A percentile compares a stretch with the other conserved stretches of the same genome.
Conservation (phyloP, 2,113 vertebrate species). For the Brachionichthys hirsutus region DNA sequence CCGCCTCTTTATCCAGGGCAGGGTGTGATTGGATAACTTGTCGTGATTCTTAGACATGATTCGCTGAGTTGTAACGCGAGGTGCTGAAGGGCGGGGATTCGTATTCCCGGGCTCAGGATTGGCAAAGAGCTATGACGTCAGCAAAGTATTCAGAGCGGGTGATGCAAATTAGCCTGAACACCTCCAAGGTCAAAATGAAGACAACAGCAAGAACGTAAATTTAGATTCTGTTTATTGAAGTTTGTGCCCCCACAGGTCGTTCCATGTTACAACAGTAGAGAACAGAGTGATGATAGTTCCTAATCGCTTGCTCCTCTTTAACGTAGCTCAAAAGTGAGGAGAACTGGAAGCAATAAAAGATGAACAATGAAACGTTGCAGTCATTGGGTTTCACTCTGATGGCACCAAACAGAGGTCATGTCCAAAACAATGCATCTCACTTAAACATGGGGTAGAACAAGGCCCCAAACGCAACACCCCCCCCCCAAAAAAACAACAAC, state of each 20-base stretch:
- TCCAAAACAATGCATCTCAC: too few relatives aligned
- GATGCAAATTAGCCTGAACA: not conserved
- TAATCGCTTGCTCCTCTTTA: slow-evolving; percentile 7
- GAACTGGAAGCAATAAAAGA: not conserved
- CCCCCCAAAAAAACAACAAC: too few relatives aligned
- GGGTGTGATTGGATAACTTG: slow-evolving; percentile 39
- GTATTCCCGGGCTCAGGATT: slow-evolving; percentile 7
- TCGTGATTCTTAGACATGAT: not conserved
- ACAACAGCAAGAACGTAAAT: slow-evolving; percentile 5
- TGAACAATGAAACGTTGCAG: slow-evolving; percentile 4
- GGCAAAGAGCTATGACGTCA: not conserved
- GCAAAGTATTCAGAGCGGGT: not conserved
- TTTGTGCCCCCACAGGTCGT: slow-evolving; percentile 53
- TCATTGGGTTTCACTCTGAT: not conserved
- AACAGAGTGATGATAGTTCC: slow-evolving; percentile 35
- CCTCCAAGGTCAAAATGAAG: slow-evolving; percentile 53
- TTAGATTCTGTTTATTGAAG: slow-evolving; percentile 73
- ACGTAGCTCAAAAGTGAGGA: slow-evolving; percentile 9
- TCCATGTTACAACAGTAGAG: slow-evolving; percentile 62
- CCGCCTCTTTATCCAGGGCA: slow-evolving; percentile 19
- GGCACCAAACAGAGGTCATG: slow-evolving; percentile 10
- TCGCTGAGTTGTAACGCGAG: slow-evolving; percentile 27
- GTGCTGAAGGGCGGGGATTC: not conserved
- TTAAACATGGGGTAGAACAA: too few relatives aligned
- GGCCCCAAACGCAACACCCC: too few relatives aligned